Evolutionary conservation across 2,797 vertebrate genomes (phyloP), one percentile per base, ranked within the genome.

Genomic region (Scomberomorus guttatus): DNA sequence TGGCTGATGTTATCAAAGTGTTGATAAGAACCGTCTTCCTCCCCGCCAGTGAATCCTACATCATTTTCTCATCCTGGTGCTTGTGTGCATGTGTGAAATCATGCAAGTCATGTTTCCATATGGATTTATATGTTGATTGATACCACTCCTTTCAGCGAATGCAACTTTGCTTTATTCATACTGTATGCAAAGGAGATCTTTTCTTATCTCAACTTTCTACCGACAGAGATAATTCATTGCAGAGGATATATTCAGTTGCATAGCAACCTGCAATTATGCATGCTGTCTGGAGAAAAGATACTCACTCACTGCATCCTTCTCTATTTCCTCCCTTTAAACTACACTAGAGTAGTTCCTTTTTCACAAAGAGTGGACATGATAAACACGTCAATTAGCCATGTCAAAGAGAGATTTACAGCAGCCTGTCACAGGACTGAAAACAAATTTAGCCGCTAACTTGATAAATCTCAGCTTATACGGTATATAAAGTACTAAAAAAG

Each of bases 251-350:
- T 93, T 91, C 87, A 72, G 94, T 95, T 87, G 93, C 94, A 88
- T 94, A 91, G 93, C 94, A 95, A 95, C 94, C 86, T 80, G 87
- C 87, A 94, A 94, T 95, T 93, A 94, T 67, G 75, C 76, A 86
- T 84, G 86, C 84, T 77, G 89, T 89, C 87, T 84, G 76, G 85
- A 86, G 83, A 92, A 82, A 70, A 61, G 68, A 89, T 76, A 70
- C 80, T 82, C 71, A 70, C 80, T 82, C 71, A 63, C 76, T 80
- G 68, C 77, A 74, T 91, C 87, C 85, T 74, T 81, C 77, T 77
- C 67, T 77, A 55, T 84, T 70, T 73, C 82, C 73, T 80, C 54
- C 77, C 70, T 72, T 79, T 76, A 84, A 71, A 82, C 66, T 61
- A 69, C 66, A 74, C 66, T 22, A 24, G 44, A 75, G 79, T 54